Conservation (phyloP, 2,888 invertebrate species). For the Sialis fuliginosa region DNA sequence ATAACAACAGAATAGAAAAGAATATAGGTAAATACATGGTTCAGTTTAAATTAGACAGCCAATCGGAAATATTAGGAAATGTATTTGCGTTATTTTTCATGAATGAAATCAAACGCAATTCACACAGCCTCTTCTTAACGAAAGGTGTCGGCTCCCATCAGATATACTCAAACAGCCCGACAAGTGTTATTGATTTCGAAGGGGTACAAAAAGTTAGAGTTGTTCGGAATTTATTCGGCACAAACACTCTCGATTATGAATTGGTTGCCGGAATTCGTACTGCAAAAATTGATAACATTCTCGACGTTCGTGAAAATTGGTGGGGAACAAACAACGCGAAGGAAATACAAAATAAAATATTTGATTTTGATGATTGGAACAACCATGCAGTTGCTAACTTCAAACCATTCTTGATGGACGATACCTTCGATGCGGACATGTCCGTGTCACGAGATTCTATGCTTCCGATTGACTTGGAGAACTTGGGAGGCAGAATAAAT, state of each 20-base stretch:
- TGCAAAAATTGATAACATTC: conserved; percentile 66
- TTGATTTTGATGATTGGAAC: conserved; percentile 99
- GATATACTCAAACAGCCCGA: conserved; percentile 26
- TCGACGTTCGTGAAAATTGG: conserved; percentile 89
- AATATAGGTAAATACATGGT: conserved; percentile 74
- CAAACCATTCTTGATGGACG: conserved; percentile 68
- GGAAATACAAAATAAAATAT: conserved; percentile 67
- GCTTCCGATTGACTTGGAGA: conserved; percentile 38
- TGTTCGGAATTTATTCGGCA: conserved; percentile 72
- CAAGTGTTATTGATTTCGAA: conserved; percentile 76
- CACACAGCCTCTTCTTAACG: conserved; percentile 21
- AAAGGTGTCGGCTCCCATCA: conserved; percentile 22
- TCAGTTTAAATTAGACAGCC: conserved; percentile 76
- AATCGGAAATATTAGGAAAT: conserved; percentile 79
- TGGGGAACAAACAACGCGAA: conserved; percentile 73
- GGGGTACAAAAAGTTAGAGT: conserved; percentile 90
- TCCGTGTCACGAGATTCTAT: conserved; percentile 47
- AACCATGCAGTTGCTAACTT: conserved; percentile 87
- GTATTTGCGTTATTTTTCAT: conserved; percentile 62
- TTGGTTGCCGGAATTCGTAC: conserved; percentile 82
- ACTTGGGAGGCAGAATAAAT: conserved; percentile 59
- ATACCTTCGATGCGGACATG: conserved; percentile 56
- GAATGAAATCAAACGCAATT: conserved; percentile 62
- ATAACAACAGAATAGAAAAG: conserved; percentile 57
- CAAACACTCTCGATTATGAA: conserved; percentile 73